These are phyloP conservation scores for Pomatostomus ruficeps DNA, from an alignment of 2,113 vertebrate species.

Conservation along the genomic window DNA sequence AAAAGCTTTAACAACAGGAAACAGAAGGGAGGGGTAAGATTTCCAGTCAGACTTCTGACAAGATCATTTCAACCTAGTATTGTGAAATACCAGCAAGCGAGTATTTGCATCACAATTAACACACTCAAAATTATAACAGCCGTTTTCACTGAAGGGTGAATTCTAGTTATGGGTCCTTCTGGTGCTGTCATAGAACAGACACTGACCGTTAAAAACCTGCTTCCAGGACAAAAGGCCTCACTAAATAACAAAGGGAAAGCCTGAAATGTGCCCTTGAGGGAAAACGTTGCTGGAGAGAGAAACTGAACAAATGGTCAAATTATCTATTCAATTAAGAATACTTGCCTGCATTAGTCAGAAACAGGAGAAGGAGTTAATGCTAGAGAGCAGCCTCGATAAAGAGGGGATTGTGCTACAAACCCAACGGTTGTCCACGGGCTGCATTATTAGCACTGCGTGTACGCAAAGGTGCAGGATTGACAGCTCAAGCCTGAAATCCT, in stretches of 20 bases:
- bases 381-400: background rate
- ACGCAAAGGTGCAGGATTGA: background rate
- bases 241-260: constrained; percentile 20
- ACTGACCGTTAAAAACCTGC: constrained; percentile 38
- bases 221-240: constrained; percentile 20
- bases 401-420: background rate
- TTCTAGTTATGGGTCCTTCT: constrained; percentile 28
- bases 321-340: constrained; percentile 21
- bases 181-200: constrained; percentile 19
- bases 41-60: constrained; percentile 58
- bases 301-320: constrained; percentile 25
- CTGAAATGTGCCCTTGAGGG: constrained; percentile 11
- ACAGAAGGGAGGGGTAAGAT: constrained; percentile 55
- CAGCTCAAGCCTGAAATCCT: constrained; percentile 52
- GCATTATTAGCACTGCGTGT: background rate
- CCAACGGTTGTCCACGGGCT: background rate
- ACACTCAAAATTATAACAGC: constrained; percentile 23
- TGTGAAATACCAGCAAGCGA: constrained; percentile 48
- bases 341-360: background rate
- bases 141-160: constrained; percentile 31
- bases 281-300: constrained; percentile 1
- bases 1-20: constrained; percentile 57
- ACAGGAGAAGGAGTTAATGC: constrained; percentile 4
- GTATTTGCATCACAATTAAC: constrained; percentile 55
- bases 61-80: constrained; percentile 32